Percentiles rank a stretch among this genome's conserved stretches.
phyloP scores from a whole-genome alignment of 2,797 vertebrate genomes.

The Cichlasoma orientale region DNA sequence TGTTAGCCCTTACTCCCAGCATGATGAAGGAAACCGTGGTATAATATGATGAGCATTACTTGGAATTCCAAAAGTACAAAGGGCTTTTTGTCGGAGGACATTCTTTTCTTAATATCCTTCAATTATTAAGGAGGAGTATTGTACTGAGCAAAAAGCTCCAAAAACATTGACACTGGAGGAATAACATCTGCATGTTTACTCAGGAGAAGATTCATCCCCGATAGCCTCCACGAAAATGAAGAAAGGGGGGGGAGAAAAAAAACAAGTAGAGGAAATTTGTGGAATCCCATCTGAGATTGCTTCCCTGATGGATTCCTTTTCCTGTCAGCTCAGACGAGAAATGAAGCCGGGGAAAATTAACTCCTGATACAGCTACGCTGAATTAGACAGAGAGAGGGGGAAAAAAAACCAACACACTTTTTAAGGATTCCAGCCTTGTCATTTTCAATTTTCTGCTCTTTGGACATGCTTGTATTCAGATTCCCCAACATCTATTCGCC shows the following conservation, averaged over 20 bases:
- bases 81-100: conserved; percentile 64
- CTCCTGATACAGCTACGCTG: conserved; percentile 86
- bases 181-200: conserved; percentile 81
- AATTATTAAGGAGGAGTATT: conserved; percentile 70
- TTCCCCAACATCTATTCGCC: conserved; percentile 99
- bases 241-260: conserved; percentile 62
- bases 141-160: conserved; percentile 72
- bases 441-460: conserved; percentile 99
- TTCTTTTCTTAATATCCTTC: conserved; percentile 71
- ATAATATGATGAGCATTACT: conserved; percentile 37
- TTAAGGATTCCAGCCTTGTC: conserved; percentile 99
- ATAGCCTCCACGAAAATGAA: conserved; percentile 76
- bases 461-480: conserved; percentile 99
- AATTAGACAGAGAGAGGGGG: conserved; percentile 85
- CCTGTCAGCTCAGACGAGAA: conserved; percentile 86
- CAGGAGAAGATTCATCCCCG: conserved; percentile 78
- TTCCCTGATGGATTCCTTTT: conserved; percentile 85
- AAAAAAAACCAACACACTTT: conserved; percentile 89
- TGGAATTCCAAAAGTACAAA: conserved; percentile 66
- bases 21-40: background rate
- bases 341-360: conserved; percentile 88
- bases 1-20: background rate
- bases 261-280: conserved; percentile 84
- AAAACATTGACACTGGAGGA: conserved; percentile 77
- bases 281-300: conserved; percentile 85